phyloP scores from a whole-genome alignment of 30 jellyfish, hydroid and myxozoan species.

The Aurelia sp. region DNA sequence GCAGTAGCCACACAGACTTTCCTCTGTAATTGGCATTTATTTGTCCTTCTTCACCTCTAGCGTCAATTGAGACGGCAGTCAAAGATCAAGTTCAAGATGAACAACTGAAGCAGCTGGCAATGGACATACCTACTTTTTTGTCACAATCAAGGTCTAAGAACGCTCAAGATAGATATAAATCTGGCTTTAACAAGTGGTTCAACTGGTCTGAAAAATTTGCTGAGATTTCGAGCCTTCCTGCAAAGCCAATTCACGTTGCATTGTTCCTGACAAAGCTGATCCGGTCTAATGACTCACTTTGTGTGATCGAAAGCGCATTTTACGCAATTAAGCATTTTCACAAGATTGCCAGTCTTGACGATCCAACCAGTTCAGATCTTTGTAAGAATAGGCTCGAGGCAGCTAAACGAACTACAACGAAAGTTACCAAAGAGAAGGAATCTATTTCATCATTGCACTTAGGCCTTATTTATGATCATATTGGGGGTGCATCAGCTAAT shows the following conservation, averaged over 20 bases:
- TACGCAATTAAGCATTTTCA: constrained; percentile 19
- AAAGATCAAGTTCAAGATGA: constrained; percentile 31
- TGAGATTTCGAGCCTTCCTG: constrained; percentile 16
- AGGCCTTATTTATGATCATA: too few species aligned
- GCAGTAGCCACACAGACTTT: not conserved
- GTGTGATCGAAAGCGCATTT: constrained; percentile 18
- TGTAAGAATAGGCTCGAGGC: too few species aligned
- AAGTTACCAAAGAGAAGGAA: too few species aligned
- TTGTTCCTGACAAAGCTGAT: constrained; percentile 1
- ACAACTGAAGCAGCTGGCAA: not conserved
- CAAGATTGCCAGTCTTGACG: not conserved
- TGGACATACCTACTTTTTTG: not conserved
- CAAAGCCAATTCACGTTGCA: constrained; percentile 10
- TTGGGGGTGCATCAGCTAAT: too few species aligned
- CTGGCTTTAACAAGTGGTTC: constrained; percentile 16
- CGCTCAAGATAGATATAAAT: constrained; percentile 3
- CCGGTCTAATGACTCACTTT: constrained; percentile 9
- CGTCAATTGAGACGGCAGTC: not conserved
- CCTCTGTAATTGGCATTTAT: not conserved
- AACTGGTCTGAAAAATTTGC: constrained; percentile 9
- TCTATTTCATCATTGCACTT: too few species aligned
- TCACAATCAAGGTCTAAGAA: constrained; percentile 5
- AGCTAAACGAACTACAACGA: too few species aligned
- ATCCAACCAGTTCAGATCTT: too few species aligned
- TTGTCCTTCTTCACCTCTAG: not conserved